Evolutionary conservation across 2,888 invertebrate genomes (phyloP), one percentile per base, ranked within the genome.

Genomic region (Cabera pusaria): DNA sequence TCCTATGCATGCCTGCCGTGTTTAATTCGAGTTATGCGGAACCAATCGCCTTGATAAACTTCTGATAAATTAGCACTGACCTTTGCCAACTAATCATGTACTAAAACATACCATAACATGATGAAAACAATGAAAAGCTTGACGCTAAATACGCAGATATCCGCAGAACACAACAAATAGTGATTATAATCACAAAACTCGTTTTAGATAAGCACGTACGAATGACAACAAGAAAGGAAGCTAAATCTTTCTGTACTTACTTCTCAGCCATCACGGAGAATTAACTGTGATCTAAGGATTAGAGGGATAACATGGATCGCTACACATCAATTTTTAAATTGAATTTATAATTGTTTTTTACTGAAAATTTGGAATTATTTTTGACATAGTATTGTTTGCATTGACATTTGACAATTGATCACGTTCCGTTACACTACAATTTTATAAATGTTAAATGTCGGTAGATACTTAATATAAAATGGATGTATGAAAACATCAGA

Each of bases 331-430:
- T 70, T 72, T 57, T 58, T 9, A 64, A 51, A 59, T 52, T 57
- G 62, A 64, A 65, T 75, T 63, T 79, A 67, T 74, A 78, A 62
- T 70, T 73, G 69, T 74, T 79, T 76, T n/a, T 82, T 79, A 85
- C 85, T 74, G 59, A 66, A 74, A 86, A 85, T 83, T 86, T 85
- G 74, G 77, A 80, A 79, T 61, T 76, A 76, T 66, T 79, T 80
- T 83, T 83, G 83, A 85, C 85, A 81, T 81, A 81, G 72, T 83
- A 83, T 85, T 83, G 81, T 86, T 85, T 84, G 85, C 82, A 80
- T 82, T 87, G 87, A 86, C 87, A 83, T 76, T 14, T 3, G 14
- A 4, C n/a, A n/a, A n/a, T 65, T 68, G 72, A 52, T 60, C 32
- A 45, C 58, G 54, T 59, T 68, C 11, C 40, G 28, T 37, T 40